phyloP scores from a whole-genome alignment of 2,797 vertebrate genomes.

The Peromyscus melanophrys region DNA sequence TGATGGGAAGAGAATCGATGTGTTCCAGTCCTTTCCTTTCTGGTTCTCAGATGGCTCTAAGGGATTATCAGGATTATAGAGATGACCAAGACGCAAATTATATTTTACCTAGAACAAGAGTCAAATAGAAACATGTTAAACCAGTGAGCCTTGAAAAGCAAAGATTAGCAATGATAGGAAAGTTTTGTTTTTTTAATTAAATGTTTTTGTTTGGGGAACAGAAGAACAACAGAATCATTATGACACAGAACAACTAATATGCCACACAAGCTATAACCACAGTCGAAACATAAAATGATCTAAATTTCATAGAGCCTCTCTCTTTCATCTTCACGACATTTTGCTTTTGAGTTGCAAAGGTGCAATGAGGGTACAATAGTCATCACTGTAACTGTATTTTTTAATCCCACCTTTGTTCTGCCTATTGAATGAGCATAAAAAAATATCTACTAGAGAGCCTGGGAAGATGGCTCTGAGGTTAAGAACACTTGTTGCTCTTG shows the following conservation, averaged over 20 bases:
- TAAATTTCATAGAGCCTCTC: neutral
- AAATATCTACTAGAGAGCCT: neutral
- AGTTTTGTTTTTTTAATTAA: neutral
- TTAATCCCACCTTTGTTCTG: neutral
- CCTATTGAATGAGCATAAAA: neutral
- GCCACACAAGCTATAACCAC: neutral
- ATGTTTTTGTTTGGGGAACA: neutral
- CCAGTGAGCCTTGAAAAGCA: neutral
- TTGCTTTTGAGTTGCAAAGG: conserved; percentile 32
- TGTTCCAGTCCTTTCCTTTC: neutral
- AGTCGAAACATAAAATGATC: neutral
- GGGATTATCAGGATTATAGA: neutral
- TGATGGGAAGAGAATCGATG: conserved; percentile 32
- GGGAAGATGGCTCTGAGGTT: neutral
- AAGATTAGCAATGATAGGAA: neutral
- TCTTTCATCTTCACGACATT: neutral
- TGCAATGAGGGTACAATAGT: neutral
- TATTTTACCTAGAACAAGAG: conserved; percentile 72
- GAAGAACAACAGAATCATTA: neutral
- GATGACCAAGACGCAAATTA: conserved; percentile 12
- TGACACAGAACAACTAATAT: neutral
- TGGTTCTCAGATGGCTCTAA: accelerated
- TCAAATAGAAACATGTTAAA: neutral
- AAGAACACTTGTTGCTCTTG: neutral
- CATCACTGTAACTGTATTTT: neutral